Evolutionary conservation across 2,888 invertebrate species (phyloP), one percentile per base, ranked within the genome.

Genomic region (Diarsia mendica): DNA sequence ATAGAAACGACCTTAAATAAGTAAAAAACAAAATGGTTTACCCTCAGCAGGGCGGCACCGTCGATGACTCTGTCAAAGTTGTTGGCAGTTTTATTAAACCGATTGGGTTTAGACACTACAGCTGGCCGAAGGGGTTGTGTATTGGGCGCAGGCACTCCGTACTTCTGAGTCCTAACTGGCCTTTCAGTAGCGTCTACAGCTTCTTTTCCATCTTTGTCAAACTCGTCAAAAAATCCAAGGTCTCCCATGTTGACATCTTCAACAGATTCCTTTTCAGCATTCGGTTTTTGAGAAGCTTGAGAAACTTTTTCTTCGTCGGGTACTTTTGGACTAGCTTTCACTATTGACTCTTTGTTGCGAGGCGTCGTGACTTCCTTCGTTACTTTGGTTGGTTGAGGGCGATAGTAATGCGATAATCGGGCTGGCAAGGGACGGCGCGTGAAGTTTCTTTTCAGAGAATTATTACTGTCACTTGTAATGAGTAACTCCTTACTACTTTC

Each of bases 401-500:
- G 89, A 63, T 80, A 89, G 88, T 96, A 96, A 0, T 95, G 95
- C 0, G 91, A 90, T 2, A 96, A 90, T 3, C 96, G 91, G 10
- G 94, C 90, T 1, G 92, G 90, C 0, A 94, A 92, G 0, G 95
- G 95, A 0, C 94, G 92, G 1, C 95, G 90, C 0, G 95, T 95
- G 85, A 91, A 95, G 86, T 95, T 95, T 70, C 94, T 92, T 80
- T 91, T 93, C 44, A 93, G 88, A 6, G 89, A 92, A 79, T 94
- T 94, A 77, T 85, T 94, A 81, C 93, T 95, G 87, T 97, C 97
- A 79, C 97, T 97, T 20, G 97, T 97, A 90, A 97, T 95, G 79
- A 97, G 96, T 4, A 97, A 93, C 86, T 97, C 97, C 81, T 97
- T 97, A 89, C 97, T 97, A 91, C 96, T 97, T 63, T 97, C 97